Evolutionary conservation across 2,797 vertebrate genomes (phyloP), one percentile per base, ranked within the genome.

Genomic region (Ctenopoma kingsleyae): DNA sequence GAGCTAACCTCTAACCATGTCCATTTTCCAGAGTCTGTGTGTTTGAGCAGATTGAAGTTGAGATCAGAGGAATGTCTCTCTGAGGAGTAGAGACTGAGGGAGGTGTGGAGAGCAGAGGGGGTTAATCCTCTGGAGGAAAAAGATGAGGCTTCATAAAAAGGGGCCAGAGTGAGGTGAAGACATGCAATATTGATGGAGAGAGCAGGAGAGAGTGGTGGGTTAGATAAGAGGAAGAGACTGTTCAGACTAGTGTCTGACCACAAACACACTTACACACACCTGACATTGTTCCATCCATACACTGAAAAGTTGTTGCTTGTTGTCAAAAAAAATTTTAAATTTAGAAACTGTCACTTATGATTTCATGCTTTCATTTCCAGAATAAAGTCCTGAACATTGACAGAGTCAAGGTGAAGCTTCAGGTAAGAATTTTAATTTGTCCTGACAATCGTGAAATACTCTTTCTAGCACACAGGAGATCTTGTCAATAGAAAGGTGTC

Each of bases 361-460:
- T 75, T 62, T 75, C 16, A 73, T 78, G 7, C 51, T 79, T 74
- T 80, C 22, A 76, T 78, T 97, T 96, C 52, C 95, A 98, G 97
- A 99, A 99, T 82, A 99, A 98, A 95, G 96, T 98, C 77, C 81
- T 99, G 92, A 95, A 93, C 0, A 95, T 98, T 80, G 97, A 99
- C 8, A 96, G 95, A 12, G 91, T 96, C 85, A 98, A 97, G 87
- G 97, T 98, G 78, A 98, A 98, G 91, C 90, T 99, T 48, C 97
- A 99, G 96, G 97, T 98, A 91, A 53, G 92, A 43, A 36, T 12
- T 41, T 47, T 3, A 35, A 63, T 76, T 57, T 27, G 41, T 53
- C 27, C 6, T 35, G 43, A 52, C 40, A 68, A 23, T 51, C 32
- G 25, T 66, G 23, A 30, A 71, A 48, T 46, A 27, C 17, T n/a